Base-by-base conservation (phyloP, 2,888 invertebrate genomes). In the Eupithecia centaureata region DNA sequence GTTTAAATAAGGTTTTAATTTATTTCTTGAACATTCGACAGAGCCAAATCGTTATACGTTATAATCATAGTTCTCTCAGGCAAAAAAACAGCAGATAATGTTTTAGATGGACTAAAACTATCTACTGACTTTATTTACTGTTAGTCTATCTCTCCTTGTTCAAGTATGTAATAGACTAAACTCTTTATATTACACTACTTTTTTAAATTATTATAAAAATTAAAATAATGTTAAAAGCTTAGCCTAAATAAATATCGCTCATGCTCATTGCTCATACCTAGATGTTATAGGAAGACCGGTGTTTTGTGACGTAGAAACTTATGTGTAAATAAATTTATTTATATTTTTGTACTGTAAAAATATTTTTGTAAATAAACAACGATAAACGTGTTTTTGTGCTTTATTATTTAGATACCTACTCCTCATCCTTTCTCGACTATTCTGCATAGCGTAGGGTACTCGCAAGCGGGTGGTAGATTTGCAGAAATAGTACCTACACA, bases 281-380 rank as follows among this genome's bases (percentile, higher is more conserved):
- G 30, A 51, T 70, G 56, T 67, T 58, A 52, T 67, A 73, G 32
- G 35, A 65, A 63, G 42, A 58, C 68, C 67, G 35, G 65, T 73
- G 68, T 67, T 66, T 28, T 70, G 57, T 74, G 61, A 63, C 32
- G 35, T 63, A 65, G 59, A 65, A 42, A 63, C 60, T 22, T 65
- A 47, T 67, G 67, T 76, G 76, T 76, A 74, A 73, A 77, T 74
- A 73, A 72, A 63, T 71, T 75, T 74, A 66, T 74, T 72, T 73
- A 75, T 68, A 69, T n/a, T 61, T 71, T 63, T 67, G 28, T 63
- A 64, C 73, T 73, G 73, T 78, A 77, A 65, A 63, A 70, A 75
- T 76, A 73, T 78, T 79, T 81, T 82, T 90, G 90, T 90, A 90
- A 88, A 89, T 90, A 90, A 89, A 88, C 79, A 78, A 82, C 76